phyloP scores from a whole-genome alignment of 2,888 invertebrate species.

The Drosophila suboccidentalis region DNA sequence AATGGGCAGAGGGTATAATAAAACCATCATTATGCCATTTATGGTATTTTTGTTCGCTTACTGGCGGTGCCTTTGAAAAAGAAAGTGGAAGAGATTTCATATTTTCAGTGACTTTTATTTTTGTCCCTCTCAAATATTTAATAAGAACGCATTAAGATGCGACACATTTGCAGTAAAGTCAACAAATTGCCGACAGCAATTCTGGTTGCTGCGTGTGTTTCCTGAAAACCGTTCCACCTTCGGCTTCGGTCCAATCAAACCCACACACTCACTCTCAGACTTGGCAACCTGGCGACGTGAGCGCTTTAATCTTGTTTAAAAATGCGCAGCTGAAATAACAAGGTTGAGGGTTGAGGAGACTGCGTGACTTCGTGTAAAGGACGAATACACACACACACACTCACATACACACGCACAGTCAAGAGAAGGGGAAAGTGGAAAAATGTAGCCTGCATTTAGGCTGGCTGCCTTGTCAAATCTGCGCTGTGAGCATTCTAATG shows the following conservation, averaged over 20 bases:
- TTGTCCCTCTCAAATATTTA: slow-evolving; percentile 65
- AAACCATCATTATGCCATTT: too few species aligned
- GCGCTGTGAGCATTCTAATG: slow-evolving; percentile 78
- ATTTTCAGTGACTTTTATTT: slow-evolving; percentile 22
- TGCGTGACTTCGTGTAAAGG: slow-evolving; percentile 65
- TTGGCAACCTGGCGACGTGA: slow-evolving; percentile 69
- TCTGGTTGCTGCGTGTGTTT: slow-evolving; percentile 21
- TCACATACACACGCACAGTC: slow-evolving; percentile 6
- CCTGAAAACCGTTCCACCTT: slow-evolving; percentile 24
- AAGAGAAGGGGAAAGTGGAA: slow-evolving; percentile 27
- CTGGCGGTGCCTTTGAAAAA: neutral
- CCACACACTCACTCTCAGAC: slow-evolving; percentile 14
- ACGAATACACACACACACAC: slow-evolving; percentile 16
- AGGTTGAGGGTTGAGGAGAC: slow-evolving; percentile 2
- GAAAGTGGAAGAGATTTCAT: neutral
- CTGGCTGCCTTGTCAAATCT: slow-evolving; percentile 72
- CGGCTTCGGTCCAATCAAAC: slow-evolving; percentile 9
- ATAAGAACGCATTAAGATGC: slow-evolving; percentile 76
- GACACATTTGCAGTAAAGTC: slow-evolving; percentile 80
- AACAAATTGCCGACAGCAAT: slow-evolving; percentile 77
- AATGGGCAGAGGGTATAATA: too few species aligned
- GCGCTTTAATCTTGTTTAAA: slow-evolving; percentile 80
- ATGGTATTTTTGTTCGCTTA: too few species aligned
- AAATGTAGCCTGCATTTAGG: slow-evolving; percentile 69
- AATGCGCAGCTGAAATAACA: slow-evolving; percentile 74